A percentile compares a stretch with the other conserved stretches of the same genome.
Conservation (phyloP, 92 coral and sea anemone genomes). For the Isaurus tuberculatus region DNA sequence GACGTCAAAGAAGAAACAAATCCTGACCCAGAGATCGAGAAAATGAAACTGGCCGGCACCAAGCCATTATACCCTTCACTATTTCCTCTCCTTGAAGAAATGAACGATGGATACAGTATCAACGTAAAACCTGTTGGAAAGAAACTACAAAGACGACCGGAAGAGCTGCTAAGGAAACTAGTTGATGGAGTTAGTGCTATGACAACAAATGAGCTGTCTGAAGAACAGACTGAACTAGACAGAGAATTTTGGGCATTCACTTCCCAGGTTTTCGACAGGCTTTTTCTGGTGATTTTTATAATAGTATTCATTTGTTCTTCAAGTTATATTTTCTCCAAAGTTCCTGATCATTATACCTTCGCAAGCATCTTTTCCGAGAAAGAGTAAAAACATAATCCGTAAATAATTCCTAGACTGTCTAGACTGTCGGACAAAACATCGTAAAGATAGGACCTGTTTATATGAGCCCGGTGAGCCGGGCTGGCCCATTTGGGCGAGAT, state of each 20-base stretch:
- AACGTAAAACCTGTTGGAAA: constrained; percentile 37
- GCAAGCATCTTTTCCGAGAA: constrained; percentile 23
- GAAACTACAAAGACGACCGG: constrained; percentile 37
- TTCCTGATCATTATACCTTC: constrained; percentile 80
- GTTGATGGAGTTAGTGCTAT: constrained; percentile 74
- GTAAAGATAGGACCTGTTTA: no score
- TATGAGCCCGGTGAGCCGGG: no score
- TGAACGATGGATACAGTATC: constrained; percentile 24
- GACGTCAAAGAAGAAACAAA: constrained; percentile 33
- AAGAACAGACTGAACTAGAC: constrained; percentile 51
- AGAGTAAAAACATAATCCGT: neutral
- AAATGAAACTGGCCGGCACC: constrained; percentile 57
- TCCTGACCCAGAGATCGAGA: constrained; percentile 36
- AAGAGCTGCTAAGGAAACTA: constrained; percentile 38
- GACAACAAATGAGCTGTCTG: constrained; percentile 43
- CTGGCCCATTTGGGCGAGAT: no score
- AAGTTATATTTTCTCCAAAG: constrained; percentile 73
- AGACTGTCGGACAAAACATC: no score
- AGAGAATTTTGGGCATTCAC: constrained; percentile 86
- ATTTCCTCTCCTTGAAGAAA: constrained; percentile 30
- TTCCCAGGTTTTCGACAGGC: constrained; percentile 80
- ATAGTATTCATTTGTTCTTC: constrained; percentile 75
- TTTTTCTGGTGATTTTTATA: constrained; percentile 67
- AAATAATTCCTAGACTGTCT: no score
- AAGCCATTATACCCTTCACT: constrained; percentile 51